Conservation (phyloP, 2,113 vertebrate genomes). For the Gorsachius goisagi region DNA sequence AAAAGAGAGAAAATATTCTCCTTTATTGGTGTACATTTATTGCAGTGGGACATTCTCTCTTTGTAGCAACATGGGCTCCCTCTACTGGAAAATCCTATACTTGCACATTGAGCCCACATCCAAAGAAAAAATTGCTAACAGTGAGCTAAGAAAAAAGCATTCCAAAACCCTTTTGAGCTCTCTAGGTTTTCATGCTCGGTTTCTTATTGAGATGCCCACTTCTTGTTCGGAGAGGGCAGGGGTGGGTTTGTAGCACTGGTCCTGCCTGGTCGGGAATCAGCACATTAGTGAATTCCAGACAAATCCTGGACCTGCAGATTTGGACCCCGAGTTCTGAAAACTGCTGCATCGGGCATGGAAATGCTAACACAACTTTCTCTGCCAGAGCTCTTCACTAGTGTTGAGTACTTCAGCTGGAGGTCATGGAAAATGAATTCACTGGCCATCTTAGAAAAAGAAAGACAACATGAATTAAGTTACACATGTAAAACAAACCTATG, state of each 20-base stretch:
- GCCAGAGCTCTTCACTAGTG: neutral
- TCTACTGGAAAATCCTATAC: conserved; percentile 38
- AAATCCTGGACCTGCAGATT: neutral
- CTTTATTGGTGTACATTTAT: neutral
- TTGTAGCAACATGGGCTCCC: conserved; percentile 24
- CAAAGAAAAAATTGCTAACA: neutral
- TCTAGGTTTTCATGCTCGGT: neutral
- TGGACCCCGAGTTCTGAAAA: neutral
- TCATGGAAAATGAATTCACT: neutral
- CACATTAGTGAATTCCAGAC: neutral
- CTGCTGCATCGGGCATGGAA: neutral
- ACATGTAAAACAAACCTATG: neutral
- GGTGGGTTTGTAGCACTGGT: neutral
- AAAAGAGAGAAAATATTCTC: neutral
- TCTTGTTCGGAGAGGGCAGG: neutral
- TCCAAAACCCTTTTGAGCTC: neutral
- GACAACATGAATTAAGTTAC: neutral
- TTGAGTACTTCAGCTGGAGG: neutral
- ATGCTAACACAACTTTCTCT: neutral
- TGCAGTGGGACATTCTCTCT: neutral
- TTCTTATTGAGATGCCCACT: neutral
- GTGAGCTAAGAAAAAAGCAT: neutral
- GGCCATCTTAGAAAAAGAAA: neutral
- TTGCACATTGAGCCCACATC: neutral
- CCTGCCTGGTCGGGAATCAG: neutral